Evolutionary conservation across 2,113 vertebrate genomes (phyloP).

Genomic region (Cettia cetti): DNA sequence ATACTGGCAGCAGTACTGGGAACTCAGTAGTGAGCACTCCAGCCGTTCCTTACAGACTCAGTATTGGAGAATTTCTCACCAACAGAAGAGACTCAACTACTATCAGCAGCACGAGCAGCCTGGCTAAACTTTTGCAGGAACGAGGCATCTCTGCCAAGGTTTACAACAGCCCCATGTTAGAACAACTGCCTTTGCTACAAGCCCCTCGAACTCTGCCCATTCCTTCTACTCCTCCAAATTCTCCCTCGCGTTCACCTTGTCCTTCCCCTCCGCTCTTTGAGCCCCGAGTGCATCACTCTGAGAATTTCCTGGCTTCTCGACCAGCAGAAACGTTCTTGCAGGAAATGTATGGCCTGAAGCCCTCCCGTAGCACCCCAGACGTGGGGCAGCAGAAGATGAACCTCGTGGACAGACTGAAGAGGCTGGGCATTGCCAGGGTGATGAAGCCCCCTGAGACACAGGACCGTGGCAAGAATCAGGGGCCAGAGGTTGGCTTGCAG

Average conservation of each 20-base stretch:
- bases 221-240: constrained; percentile 82
- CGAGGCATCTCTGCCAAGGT: constrained; percentile 92
- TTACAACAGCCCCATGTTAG: constrained; percentile 67
- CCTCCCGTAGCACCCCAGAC: constrained; percentile 72
- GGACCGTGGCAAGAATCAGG: constrained; percentile 4
- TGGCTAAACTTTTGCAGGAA: constrained; percentile 90
- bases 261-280: constrained; percentile 79
- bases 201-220: constrained; percentile 46
- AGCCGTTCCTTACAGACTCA: constrained; percentile 81
- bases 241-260: constrained; percentile 73
- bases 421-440: constrained; percentile 85
- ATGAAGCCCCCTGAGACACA: constrained; percentile 67
- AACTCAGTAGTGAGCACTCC: constrained; percentile 78
- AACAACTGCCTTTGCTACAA: constrained; percentile 36
- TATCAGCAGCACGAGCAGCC: constrained; percentile 76
- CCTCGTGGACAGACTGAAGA: constrained; percentile 87
- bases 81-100: constrained; percentile 74
- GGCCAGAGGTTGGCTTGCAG: constrained; percentile 29
- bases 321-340: constrained; percentile 94
- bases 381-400: constrained; percentile 76
- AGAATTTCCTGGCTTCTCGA: constrained; percentile 94
- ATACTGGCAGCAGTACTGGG: constrained; percentile 76
- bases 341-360: constrained; percentile 87
- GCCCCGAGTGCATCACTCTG: constrained; percentile 70
- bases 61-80: constrained; percentile 82